These are phyloP conservation scores for Forpus xanthops DNA, from an alignment of 2,797 vertebrate species.

Conservation along the genomic window DNA sequence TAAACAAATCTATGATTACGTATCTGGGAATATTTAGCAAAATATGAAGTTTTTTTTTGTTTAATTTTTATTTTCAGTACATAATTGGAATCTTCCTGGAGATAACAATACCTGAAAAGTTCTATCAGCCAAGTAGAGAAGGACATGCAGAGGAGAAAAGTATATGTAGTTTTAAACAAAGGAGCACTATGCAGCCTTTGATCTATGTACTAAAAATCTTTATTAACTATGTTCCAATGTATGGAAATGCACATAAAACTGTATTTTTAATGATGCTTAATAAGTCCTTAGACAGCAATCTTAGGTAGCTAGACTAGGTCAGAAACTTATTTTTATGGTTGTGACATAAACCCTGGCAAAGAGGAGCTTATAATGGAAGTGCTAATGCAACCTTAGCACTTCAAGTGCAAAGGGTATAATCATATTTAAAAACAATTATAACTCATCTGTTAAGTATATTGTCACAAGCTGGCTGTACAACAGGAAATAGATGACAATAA, in stretches of 20 bases:
- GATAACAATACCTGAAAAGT: neutral
- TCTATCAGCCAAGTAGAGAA: neutral
- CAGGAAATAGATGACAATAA: conserved; percentile 39
- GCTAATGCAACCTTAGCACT: conserved; percentile 59
- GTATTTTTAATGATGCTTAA: neutral
- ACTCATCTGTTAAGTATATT: conserved; percentile 50
- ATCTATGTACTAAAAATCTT: neutral
- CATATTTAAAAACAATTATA: conserved; percentile 66
- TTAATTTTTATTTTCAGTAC: neutral
- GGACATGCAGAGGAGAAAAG: neutral
- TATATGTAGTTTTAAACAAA: neutral
- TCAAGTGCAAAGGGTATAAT: conserved; percentile 59
- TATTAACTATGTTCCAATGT: neutral
- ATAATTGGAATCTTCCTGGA: neutral
- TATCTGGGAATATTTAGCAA: neutral
- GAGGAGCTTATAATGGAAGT: conserved; percentile 54
- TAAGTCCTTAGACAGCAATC: conserved; percentile 16
- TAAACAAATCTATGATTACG: neutral
- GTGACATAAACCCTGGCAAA: conserved; percentile 47
- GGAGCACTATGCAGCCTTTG: neutral
- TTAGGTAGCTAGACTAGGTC: conserved; percentile 31
- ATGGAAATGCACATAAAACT: conserved; percentile 8
- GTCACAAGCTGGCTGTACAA: conserved; percentile 39
- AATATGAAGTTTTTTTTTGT: neutral
- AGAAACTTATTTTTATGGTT: conserved; percentile 55